Percentiles rank a stretch among this genome's conserved stretches.
Conservation (phyloP, 1,140 invertebrate species). For the Vanessa atalanta region DNA sequence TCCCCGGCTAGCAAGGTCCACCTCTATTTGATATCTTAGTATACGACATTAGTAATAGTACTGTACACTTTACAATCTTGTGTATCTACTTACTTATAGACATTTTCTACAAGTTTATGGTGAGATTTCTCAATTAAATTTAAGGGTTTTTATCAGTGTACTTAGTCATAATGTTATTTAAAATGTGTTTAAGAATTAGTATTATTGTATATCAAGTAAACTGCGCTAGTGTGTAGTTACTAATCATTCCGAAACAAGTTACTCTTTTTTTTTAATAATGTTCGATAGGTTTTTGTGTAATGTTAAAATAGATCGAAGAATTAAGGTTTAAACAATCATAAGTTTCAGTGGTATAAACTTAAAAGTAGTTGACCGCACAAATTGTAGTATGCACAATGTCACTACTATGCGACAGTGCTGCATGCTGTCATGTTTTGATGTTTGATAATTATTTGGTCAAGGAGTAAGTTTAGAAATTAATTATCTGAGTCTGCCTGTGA, state of each 20-base stretch:
- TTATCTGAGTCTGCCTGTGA: neutral
- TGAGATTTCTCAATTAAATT: conserved; percentile 36
- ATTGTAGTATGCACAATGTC: neutral
- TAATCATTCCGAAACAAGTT: conserved; percentile 6
- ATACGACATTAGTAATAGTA: conserved; percentile 39
- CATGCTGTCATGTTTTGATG: neutral
- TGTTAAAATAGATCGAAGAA: neutral
- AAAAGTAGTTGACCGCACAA: neutral
- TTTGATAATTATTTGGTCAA: neutral
- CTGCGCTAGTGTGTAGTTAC: conserved; percentile 25
- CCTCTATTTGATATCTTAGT: conserved; percentile 41
- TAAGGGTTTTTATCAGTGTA: conserved; percentile 37
- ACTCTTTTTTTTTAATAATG: neutral
- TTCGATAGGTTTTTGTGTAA: neutral
- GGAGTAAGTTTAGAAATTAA: neutral
- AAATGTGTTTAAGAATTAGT: conserved; percentile 10
- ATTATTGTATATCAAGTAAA: conserved; percentile 21
- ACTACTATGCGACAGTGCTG: neutral
- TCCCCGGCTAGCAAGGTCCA: conserved; percentile 20
- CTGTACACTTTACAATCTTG: conserved; percentile 13
- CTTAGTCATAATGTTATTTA: conserved; percentile 34
- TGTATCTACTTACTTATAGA: conserved; percentile 30
- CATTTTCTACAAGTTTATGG: conserved; percentile 39
- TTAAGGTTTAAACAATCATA: neutral
- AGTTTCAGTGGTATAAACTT: neutral